Conservation (phyloP, 2,797 vertebrate species). For the Yasuhikotakia modesta region DNA sequence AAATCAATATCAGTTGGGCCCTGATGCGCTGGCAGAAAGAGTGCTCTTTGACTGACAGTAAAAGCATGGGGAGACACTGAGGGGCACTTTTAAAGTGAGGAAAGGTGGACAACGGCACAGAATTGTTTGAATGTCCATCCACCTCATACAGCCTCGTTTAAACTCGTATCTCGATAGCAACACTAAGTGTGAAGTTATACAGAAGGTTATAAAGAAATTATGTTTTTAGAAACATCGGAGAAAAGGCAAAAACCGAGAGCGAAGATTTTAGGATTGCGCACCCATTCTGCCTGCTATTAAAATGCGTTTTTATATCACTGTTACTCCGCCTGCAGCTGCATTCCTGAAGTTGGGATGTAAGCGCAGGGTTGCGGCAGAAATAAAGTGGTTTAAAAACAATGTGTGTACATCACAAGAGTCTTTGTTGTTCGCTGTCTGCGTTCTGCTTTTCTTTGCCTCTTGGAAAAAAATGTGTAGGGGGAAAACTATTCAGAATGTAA, state of each 20-base stretch:
- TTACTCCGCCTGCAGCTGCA: conserved; percentile 72
- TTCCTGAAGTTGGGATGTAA: conserved; percentile 87
- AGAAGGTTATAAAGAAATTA: conserved; percentile 84
- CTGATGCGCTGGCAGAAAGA: conserved; percentile 97
- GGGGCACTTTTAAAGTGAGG: conserved; percentile 86
- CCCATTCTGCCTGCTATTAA: conserved; percentile 65
- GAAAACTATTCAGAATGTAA: conserved; percentile 69
- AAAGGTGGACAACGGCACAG: conserved; percentile 85
- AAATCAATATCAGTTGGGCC: conserved; percentile 97
- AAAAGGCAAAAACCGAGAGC: conserved; percentile 45
- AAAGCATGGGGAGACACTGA: conserved; percentile 90
- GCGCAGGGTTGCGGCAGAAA: conserved; percentile 81
- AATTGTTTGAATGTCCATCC: conserved; percentile 85
- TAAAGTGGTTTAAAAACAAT: conserved; percentile 78
- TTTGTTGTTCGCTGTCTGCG: conserved; percentile 70
- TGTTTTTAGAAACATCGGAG: conserved; percentile 79
- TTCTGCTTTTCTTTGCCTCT: conserved; percentile 29
- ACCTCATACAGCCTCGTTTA: conserved; percentile 89
- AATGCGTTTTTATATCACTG: conserved; percentile 54
- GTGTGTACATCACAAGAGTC: conserved; percentile 74
- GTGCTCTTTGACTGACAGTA: conserved; percentile 99
- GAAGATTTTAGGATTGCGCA: conserved; percentile 19
- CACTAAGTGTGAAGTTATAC: conserved; percentile 78
- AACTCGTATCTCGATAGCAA: conserved; percentile 91
- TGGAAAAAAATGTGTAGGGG: conserved; percentile 33